Base-by-base conservation (phyloP, 1,140 invertebrate genomes). In the Papilio machaon region DNA sequence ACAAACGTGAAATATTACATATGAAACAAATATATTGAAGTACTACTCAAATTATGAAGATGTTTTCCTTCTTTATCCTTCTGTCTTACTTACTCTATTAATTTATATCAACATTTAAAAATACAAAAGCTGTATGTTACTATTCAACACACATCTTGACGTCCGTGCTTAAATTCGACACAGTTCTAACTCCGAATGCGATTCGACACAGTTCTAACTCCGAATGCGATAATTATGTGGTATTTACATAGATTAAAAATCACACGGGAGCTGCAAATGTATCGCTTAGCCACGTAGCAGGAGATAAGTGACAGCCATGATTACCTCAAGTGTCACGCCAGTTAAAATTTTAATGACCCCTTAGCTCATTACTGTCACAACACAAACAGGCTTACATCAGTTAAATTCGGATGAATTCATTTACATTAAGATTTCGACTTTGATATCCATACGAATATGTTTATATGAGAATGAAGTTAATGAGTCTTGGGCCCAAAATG, bases 261-360 rank as follows among this genome's bases (percentile, higher is more conserved):
- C 38, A 52, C 74, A 52, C 74, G 74, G 46, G 47, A 76, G 74
- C 46, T 13, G 47, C 74, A 76, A 54, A 76, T 47, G 19, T 54
- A 47, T 49, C 19, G 47, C 43, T 74, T n/a, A 74, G 73, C 46
- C 17, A 19, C 43, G 46, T 2, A 74, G 7, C 47, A 19, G 43
- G 5, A 76, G 74, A 76, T 74, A 74, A 52, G 74, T 23, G 74
- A 54, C 47, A n/a, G 47, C n/a, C n/a, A 11, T 49, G 74, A 76
- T 76, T 8, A 49, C 11, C 23, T 76, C 46, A 49, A 10, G 19
- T 76, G 74, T 76, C 74, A 76, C 19, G 43, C 74, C n/a, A 19
- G 19, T 76, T 76, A 76, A 76, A 30, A 76, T 76, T 76, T 76
- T 76, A 76, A 76, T 76, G 74, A 70, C 47, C 46, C 43, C 46